These are phyloP conservation scores for Noctua janthina DNA, from an alignment of 2,888 invertebrate species.

Conservation along the genomic window DNA sequence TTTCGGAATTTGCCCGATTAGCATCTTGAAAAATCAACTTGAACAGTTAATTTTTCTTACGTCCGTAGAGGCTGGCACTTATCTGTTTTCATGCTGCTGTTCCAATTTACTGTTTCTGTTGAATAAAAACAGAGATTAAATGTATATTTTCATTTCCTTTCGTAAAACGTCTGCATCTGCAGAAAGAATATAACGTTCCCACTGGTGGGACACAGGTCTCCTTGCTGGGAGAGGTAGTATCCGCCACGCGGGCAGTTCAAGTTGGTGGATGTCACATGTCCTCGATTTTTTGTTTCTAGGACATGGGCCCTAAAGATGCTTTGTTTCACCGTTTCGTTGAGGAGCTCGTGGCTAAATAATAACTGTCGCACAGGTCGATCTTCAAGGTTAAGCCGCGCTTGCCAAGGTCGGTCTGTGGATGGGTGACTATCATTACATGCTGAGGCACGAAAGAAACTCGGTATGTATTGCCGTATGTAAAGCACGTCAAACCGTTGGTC, in stretches of 20 bases:
- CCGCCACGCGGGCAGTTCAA: neutral
- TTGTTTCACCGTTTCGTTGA: neutral
- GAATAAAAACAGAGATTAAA: neutral
- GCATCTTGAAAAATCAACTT: conserved; percentile 15
- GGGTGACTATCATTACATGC: too few relatives aligned
- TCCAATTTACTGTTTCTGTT: neutral
- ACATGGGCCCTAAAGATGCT: neutral
- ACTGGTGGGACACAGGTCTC: neutral
- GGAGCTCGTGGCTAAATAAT: neutral
- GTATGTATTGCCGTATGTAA: too few relatives aligned
- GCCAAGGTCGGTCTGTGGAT: too few relatives aligned
- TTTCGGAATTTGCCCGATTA: conserved; percentile 15
- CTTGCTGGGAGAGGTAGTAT: neutral
- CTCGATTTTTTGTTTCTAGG: neutral
- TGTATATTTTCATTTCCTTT: neutral
- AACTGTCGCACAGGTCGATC: too few relatives aligned
- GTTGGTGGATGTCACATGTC: neutral
- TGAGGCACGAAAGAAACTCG: too few relatives aligned
- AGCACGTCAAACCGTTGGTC: too few relatives aligned
- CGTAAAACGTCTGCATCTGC: neutral
- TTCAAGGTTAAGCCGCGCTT: too few relatives aligned
- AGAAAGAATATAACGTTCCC: neutral
- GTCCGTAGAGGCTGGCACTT: neutral
- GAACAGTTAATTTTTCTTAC: conserved; percentile 12
- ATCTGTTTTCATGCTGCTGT: neutral